Percentiles rank a stretch among this genome's conserved stretches.
Evolutionary conservation across 2,797 vertebrate species (phyloP).

Genomic region (Parauchenoglanis punctatus): DNA sequence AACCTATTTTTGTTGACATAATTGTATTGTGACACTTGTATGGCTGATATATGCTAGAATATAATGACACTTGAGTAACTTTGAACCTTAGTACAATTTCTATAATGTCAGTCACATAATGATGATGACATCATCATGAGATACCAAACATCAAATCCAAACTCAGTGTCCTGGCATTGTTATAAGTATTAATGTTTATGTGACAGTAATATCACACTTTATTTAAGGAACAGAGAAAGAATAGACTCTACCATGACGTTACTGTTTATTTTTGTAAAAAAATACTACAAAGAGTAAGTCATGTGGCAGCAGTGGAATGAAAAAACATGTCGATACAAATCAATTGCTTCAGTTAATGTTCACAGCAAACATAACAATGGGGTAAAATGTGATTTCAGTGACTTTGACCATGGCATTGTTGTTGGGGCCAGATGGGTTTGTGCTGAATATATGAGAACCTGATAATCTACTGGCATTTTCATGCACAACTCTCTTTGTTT

Average conservation of each 20-base stretch:
- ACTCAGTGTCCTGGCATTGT: neutral
- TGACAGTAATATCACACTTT: neutral
- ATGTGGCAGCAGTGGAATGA: neutral
- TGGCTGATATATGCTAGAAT: too few relatives aligned
- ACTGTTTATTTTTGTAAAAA: neutral
- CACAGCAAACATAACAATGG: neutral
- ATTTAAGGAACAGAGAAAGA: neutral
- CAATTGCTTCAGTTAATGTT: neutral
- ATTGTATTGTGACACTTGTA: neutral
- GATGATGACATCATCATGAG: neutral
- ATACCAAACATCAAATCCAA: neutral
- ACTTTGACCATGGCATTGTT: neutral
- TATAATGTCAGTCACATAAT: neutral
- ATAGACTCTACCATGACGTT: neutral
- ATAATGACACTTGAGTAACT: neutral
- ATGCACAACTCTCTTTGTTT: neutral
- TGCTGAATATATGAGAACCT: neutral
- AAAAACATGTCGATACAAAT: neutral
- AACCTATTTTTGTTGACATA: neutral
- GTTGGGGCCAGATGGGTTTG: conserved; percentile 5
- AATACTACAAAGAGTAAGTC: neutral
- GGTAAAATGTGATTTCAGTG: neutral
- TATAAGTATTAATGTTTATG: neutral
- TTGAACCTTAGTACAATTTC: neutral
- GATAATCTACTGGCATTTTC: neutral